Percentiles rank a stretch among this genome's conserved stretches.
Conservation (phyloP, 2,113 vertebrate genomes). For the Gallinago media region DNA sequence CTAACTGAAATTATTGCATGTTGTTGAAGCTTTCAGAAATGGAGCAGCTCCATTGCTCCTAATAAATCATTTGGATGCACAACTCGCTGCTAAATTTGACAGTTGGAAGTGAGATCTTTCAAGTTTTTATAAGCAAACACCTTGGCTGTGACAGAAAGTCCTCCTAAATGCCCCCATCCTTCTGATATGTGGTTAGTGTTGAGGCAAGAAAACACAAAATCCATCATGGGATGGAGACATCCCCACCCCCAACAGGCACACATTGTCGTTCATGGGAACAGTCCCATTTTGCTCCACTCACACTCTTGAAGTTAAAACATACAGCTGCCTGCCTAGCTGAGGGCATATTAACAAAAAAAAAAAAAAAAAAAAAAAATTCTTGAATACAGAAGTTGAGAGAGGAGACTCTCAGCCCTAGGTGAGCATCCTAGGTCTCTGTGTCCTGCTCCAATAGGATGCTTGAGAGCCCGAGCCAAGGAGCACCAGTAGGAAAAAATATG, state of each 20-base stretch:
- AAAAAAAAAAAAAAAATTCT: background rate
- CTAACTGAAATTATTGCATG: background rate
- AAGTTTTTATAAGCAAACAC: background rate
- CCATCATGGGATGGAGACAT: background rate
- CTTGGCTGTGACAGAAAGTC: background rate
- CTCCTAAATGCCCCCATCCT: background rate
- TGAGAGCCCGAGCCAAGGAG: background rate
- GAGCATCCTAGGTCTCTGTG: background rate
- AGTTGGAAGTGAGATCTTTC: background rate
- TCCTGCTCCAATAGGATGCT: background rate
- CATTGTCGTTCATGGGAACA: background rate
- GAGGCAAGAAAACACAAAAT: background rate
- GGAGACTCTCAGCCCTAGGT: background rate
- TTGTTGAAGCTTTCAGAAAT: background rate
- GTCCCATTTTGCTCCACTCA: background rate
- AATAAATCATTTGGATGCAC: background rate
- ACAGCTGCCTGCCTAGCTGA: background rate
- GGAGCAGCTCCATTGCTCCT: background rate
- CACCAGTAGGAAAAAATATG: background rate
- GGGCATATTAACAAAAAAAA: background rate
- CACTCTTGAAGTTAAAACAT: rapidly evolving
- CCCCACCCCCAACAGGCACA: background rate
- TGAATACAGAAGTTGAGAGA: background rate
- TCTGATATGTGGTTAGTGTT: background rate
- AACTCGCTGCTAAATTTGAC: background rate